Evolutionary conservation across 2,888 invertebrate species (phyloP), one percentile per base, ranked within the genome.

Genomic region (Caenorhabditis sp.): DNA sequence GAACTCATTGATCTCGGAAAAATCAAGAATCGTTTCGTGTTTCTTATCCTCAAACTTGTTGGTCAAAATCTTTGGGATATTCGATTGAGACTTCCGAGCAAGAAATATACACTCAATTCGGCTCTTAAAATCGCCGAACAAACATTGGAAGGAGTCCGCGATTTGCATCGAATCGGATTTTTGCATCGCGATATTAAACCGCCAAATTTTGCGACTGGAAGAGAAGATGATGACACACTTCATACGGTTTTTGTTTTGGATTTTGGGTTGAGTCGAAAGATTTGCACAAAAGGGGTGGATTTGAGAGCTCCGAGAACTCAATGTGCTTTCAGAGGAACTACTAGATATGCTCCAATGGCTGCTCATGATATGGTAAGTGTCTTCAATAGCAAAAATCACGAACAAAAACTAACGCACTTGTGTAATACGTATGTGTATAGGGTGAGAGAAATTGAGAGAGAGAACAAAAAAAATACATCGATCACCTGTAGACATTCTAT

Each of bases 1-100:
- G 70, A 72, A 25, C 59, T 80, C 25, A 54, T 78, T 49, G 84
- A 83, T 56, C 67, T 76, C 4, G 84, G 84, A 27, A 57, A 36
- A 4, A 56, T 79, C 1, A 12, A 23, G 1, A 66, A 64, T 8
- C 80, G 84, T 1, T 84, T 84, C 65, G 38, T 70, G 21, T 84
- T 76, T 54, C 62, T 84, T 14, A 70, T 83, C 25, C 75, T 83
- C 66, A 78, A 69, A 54, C 61, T 83, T 52, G 84, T 82, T 20
- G 84, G 84, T 1, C 64, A 31, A 54, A 83, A 83, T 67, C 61
- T 84, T n/a, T 83, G 83, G 83, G 83, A 84, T 59, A 53, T 84
- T 43, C 65, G 84, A 36, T 27, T 76, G 38, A 57, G 69, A 8
- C 67, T 73, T 10, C 59, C 67, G 3, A 67, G 70, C 1, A 67